These are phyloP conservation scores for Euzetes globulus DNA, from an alignment of 2,888 invertebrate species.

Conservation along the genomic window DNA sequence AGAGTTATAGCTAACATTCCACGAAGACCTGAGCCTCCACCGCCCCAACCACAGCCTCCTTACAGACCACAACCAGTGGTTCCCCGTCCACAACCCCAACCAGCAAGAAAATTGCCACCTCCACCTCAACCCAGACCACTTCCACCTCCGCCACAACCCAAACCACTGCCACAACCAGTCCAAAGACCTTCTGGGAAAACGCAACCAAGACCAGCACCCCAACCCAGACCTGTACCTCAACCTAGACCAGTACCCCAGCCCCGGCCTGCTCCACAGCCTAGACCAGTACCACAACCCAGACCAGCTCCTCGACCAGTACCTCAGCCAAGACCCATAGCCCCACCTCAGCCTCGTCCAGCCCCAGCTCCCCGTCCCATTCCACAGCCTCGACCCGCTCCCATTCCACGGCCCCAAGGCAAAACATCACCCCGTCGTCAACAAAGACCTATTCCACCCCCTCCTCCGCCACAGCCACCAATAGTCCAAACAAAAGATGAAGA, in stretches of 20 bases:
- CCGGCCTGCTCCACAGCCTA: background rate
- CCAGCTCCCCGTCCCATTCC: background rate
- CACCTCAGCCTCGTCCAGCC: background rate
- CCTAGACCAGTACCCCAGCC: background rate
- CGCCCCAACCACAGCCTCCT: conserved; percentile 8
- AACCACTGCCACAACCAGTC: background rate
- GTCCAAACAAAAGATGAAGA: conserved; percentile 19
- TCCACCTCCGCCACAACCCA: background rate
- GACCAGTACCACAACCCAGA: too few species aligned
- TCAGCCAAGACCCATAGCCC: background rate
- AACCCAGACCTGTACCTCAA: background rate
- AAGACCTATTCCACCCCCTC: background rate
- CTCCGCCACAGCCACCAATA: background rate
- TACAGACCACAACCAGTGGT: background rate
- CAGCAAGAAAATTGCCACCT: background rate
- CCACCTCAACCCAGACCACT: background rate
- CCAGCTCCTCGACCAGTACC: background rate
- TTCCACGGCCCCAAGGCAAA: background rate
- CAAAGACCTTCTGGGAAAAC: too few species aligned
- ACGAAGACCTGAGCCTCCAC: background rate
- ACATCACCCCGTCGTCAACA: background rate
- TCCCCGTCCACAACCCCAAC: conserved; percentile 11
- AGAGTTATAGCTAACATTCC: background rate
- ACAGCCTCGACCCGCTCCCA: background rate
- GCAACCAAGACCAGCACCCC: background rate